Base-by-base conservation (phyloP, 2,888 invertebrate species). In the Sinhomidia bicolor region DNA sequence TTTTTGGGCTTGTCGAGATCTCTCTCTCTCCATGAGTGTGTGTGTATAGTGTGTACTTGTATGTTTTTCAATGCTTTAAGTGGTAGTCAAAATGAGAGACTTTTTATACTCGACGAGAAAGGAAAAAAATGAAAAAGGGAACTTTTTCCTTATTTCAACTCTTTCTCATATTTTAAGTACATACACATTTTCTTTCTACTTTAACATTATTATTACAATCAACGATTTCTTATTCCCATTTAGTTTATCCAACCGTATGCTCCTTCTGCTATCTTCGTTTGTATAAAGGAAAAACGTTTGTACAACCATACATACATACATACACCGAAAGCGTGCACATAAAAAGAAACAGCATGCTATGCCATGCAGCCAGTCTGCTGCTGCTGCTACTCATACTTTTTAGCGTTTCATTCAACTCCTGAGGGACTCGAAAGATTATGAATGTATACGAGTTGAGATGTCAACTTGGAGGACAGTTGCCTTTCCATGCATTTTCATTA, bases 371-470 rank as follows among this genome's bases (percentile, higher is more conserved):
- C n/a, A n/a, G n/a, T n/a, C n/a, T n/a, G n/a, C n/a, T n/a, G n/a
- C n/a, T n/a, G 44, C 71, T 7, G 7, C 10, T 44, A 6, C n/a
- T 62, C 65, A 26, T 78, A 76, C n/a, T n/a, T n/a, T 57, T 65
- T 54, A 79, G 29, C 74, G 60, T 81, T 86, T 74, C 81, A 74
- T 74, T 81, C 80, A 80, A 86, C 71, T 81, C 86, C 81, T 51
- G 12, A 36, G 81, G 81, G 86, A 86, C 57, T n/a, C 17, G 79
- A 51, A 86, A 60, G 81, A 89, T 85, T 89, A 89, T 89, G 89
- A 89, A 86, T 89, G 89, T 89, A 74, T 86, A 89, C 62, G 86
- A 89, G 86, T 82, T 89, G 78, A 79, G 83, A 89, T 86, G 89
- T 89, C 89, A 89, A 44, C 84, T 79, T 29, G 17, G 54, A 68